These are phyloP conservation scores for Epirrita christyi DNA, from an alignment of 2,888 invertebrate genomes.

Conservation along the genomic window DNA sequence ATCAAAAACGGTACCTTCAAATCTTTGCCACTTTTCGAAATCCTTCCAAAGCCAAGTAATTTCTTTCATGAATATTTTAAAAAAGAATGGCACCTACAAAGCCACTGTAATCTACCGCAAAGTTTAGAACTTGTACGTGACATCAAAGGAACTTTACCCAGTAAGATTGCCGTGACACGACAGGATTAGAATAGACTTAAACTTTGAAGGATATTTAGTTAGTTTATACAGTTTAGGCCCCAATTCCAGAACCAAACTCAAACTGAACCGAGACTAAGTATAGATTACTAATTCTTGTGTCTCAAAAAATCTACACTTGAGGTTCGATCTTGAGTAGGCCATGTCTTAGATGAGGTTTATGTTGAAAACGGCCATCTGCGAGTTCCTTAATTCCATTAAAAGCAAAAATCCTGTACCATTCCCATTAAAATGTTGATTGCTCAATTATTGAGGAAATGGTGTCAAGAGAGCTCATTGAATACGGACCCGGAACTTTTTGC, in stretches of 20 bases:
- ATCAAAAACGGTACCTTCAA: no score
- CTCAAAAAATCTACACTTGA: no score
- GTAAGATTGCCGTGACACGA: conserved; percentile 28
- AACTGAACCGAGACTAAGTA: no score
- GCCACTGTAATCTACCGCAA: conserved; percentile 14
- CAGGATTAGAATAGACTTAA: conserved; percentile 17
- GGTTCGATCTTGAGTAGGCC: no score
- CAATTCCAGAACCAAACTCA: background rate
- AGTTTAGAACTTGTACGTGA: conserved; percentile 32
- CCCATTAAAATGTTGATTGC: conserved; percentile 27
- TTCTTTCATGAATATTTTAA: conserved; percentile 4
- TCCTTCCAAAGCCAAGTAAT: background rate
- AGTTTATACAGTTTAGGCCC: background rate
- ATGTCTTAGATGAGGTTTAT: background rate
- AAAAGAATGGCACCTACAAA: conserved; percentile 1
- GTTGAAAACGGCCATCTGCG: background rate
- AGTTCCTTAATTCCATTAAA: conserved; percentile 2
- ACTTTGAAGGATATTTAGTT: background rate
- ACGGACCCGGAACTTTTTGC: conserved; percentile 12
- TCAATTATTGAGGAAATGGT: conserved; percentile 28
- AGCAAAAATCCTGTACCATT: conserved; percentile 1
- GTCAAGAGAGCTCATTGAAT: conserved; percentile 18
- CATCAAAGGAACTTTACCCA: conserved; percentile 27
- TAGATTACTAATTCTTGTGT: no score
- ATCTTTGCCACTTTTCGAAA: conserved; percentile 2